A percentile compares a stretch with the other conserved stretches of the same genome.
These are phyloP conservation scores for Penaeus monodon DNA, from an alignment of 2,888 invertebrate species.

Conservation along the genomic window DNA sequence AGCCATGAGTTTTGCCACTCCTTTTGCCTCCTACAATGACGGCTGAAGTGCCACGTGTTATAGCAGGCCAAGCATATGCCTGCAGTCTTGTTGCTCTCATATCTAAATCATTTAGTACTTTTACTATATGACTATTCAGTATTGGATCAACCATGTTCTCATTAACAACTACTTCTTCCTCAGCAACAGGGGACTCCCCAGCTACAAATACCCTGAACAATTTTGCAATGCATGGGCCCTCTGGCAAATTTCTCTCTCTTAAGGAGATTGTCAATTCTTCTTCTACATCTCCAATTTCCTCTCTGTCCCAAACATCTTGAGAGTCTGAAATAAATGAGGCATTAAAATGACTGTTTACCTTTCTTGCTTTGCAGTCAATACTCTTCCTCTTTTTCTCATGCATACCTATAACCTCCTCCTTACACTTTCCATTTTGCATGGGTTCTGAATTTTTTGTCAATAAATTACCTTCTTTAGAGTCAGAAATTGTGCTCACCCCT, in stretches of 20 bases:
- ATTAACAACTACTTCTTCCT: constrained; percentile 49
- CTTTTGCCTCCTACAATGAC: constrained; percentile 76
- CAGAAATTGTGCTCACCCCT: too few species aligned
- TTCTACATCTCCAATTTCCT: neutral
- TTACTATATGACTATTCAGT: constrained; percentile 37
- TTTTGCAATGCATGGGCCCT: constrained; percentile 28
- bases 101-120: neutral
- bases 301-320: constrained; percentile 17
- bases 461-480: too few species aligned
- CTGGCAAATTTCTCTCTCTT: constrained; percentile 21
- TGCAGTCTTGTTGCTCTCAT: constrained; percentile 74
- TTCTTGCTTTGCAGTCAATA: too few species aligned
- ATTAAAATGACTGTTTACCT: neutral
- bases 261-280: neutral
- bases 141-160: constrained; percentile 14
- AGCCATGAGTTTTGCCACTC: constrained; percentile 81
- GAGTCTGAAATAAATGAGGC: constrained; percentile 31
- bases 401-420: too few species aligned
- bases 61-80: constrained; percentile 79
- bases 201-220: constrained; percentile 40
- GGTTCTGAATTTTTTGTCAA: too few species aligned
- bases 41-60: constrained; percentile 77
- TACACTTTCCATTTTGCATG: too few species aligned
- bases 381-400: too few species aligned
- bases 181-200: constrained; percentile 29